A percentile compares a stretch with the other conserved stretches of the same genome.
Evolutionary conservation across 2,888 invertebrate genomes (phyloP).

Genomic region (Deilephila porcellus): DNA sequence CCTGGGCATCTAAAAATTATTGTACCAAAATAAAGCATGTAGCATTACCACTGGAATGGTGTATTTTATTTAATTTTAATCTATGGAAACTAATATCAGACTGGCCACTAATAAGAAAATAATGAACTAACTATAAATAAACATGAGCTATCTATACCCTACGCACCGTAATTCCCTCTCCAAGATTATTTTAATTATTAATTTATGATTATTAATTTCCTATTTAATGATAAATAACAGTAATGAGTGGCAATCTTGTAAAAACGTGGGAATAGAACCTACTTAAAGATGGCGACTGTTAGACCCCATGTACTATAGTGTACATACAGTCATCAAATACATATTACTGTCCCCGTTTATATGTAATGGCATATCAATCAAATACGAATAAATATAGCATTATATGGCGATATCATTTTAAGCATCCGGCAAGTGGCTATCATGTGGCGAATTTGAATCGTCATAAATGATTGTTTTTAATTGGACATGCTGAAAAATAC

Average conservation of each 20-base stretch:
- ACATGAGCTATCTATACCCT: no score
- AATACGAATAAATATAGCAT: conserved; percentile 44
- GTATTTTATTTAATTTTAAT: no score
- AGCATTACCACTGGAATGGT: no score
- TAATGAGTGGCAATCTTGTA: background rate
- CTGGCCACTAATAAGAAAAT: no score
- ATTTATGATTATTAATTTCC: background rate
- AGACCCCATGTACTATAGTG: background rate
- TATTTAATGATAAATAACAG: background rate
- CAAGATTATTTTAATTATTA: background rate
- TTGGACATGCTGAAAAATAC: no score
- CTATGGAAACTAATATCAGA: no score
- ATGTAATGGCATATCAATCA: conserved; percentile 46
- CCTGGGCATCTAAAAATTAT: no score
- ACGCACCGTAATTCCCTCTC: no score
- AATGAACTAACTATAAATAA: no score
- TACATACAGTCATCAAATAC: conserved; percentile 52
- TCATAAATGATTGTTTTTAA: background rate
- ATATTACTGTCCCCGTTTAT: conserved; percentile 45
- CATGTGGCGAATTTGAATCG: background rate
- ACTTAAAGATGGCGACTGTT: background rate
- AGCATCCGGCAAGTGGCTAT: background rate
- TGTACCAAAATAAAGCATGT: no score
- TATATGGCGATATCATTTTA: conserved; percentile 36
- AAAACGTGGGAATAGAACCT: background rate